Conservation (phyloP, 2,113 vertebrate species). For the Leucopsar rothschildi region DNA sequence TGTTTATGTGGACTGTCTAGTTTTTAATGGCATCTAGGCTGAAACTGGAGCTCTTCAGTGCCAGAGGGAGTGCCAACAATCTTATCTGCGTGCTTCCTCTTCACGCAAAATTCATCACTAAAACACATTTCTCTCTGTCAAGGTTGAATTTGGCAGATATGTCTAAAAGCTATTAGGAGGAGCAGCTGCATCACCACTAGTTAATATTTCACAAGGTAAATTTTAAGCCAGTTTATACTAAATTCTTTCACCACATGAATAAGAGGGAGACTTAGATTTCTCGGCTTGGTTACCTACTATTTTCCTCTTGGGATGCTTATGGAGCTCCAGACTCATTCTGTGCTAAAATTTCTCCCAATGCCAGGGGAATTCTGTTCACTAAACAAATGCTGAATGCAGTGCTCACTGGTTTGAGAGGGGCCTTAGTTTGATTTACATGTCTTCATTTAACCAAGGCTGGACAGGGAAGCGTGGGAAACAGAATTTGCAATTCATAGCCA, state of each 20-base stretch:
- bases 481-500: not conserved
- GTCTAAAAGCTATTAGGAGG: not conserved
- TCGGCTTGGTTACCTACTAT: fast-evolving
- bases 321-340: not conserved
- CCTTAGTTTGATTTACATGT: not conserved
- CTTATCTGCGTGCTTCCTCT: not conserved
- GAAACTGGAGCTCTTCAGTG: not conserved
- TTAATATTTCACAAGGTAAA: conserved; percentile 2
- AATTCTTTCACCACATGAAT: not conserved
- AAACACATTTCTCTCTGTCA: not conserved
- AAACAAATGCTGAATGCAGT: not conserved
- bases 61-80: not conserved
- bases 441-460: not conserved
- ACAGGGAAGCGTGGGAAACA: not conserved
- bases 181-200: not conserved
- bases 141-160: not conserved
- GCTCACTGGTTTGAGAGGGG: not conserved
- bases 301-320: not conserved
- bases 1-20: not conserved
- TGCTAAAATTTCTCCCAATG: not conserved
- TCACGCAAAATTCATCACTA: not conserved
- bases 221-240: not conserved
- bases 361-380: not conserved
- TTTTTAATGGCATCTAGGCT: not conserved
- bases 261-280: not conserved